phyloP scores from a whole-genome alignment of 2,888 invertebrate genomes.

The Coronaproctus castanopsis region DNA sequence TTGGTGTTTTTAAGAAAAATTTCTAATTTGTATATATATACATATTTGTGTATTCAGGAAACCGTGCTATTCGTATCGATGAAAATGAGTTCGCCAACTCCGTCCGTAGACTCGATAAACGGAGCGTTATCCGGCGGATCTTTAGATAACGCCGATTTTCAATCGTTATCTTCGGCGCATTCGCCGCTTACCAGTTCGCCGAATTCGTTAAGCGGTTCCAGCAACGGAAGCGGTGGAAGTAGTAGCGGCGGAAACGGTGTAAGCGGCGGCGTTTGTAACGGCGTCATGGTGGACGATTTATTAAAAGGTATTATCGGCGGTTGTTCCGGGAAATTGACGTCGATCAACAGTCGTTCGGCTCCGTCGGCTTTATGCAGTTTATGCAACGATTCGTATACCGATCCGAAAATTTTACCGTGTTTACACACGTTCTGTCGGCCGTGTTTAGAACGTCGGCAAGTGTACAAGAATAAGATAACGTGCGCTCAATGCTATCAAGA shows the following conservation, averaged over 20 bases:
- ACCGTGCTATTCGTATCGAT: no score
- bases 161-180: constrained; percentile 35
- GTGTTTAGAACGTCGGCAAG: constrained; percentile 48
- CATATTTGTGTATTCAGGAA: no score
- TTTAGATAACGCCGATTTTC: constrained; percentile 59
- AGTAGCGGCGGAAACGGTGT: background rate
- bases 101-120: constrained; percentile 78
- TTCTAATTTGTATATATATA: no score
- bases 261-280: constrained; percentile 5
- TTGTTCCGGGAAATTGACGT: background rate
- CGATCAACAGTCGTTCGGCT: background rate
- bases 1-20: no score
- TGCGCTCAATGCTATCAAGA: constrained; percentile 47
- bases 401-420: constrained; percentile 56
- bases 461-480: constrained; percentile 45
- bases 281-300: constrained; percentile 5
- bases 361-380: constrained; percentile 24
- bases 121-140: constrained; percentile 82
- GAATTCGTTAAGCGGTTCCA: constrained; percentile 30
- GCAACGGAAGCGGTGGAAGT: constrained; percentile 26
- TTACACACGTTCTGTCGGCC: constrained; percentile 66
- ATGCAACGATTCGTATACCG: constrained; percentile 53
- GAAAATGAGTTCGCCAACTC: constrained; percentile 84
- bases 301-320: background rate
- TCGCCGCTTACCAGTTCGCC: constrained; percentile 50